A percentile compares a stretch with the other conserved stretches of the same genome.
These are phyloP conservation scores for Geodia barretti DNA, from an alignment of 37 sponge, comb jelly and placozoan genomes.

Conservation along the genomic window DNA sequence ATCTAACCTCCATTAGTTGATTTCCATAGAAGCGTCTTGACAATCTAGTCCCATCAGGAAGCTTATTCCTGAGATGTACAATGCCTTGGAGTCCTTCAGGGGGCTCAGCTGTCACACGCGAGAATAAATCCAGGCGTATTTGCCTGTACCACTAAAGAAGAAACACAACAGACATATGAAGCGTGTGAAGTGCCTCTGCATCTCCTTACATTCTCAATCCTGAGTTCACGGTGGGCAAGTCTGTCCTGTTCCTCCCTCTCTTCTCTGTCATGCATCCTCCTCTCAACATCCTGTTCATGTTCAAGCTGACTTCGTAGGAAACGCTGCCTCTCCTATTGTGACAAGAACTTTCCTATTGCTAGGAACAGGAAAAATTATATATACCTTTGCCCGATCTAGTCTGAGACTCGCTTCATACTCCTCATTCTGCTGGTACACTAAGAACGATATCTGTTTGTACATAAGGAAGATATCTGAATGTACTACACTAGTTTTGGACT, in stretches of 20 bases:
- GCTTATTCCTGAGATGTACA: neutral
- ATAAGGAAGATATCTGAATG: no score
- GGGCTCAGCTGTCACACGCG: neutral
- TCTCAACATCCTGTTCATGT: neutral
- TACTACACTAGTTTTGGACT: no score
- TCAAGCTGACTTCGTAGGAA: neutral
- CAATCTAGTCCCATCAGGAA: neutral
- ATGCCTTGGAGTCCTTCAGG: neutral
- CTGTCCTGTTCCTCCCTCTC: neutral
- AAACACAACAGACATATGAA: no score
- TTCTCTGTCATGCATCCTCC: neutral
- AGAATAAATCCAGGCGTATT: neutral
- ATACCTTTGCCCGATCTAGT: neutral
- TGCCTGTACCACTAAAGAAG: neutral
- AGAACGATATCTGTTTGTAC: no score
- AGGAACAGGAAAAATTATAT: no score
- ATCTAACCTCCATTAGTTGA: neutral
- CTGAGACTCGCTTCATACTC: no score
- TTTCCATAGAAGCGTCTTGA: neutral
- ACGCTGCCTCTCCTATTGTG: neutral
- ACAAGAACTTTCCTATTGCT: neutral
- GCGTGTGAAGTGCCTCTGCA: neutral
- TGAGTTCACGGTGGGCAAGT: neutral
- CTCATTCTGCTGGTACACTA: neutral
- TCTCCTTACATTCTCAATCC: neutral